Base-by-base conservation (phyloP, 2,888 invertebrate species). In the Phyllotreta striolata region DNA sequence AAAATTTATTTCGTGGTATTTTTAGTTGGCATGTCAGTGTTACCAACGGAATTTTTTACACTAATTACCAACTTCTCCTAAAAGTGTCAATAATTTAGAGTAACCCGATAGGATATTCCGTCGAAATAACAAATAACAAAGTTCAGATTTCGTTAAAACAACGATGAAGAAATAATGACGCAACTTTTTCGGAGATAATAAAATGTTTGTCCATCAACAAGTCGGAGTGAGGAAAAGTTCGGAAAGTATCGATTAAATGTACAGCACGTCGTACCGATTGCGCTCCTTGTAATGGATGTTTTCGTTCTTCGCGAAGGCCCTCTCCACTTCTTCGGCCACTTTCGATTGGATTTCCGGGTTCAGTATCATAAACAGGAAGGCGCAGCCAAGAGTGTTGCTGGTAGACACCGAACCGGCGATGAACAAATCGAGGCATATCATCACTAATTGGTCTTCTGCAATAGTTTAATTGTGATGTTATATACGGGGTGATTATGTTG, bases 351-450 rank as follows among this genome's bases (percentile, higher is more conserved):
- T 77, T 7, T 88, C 85, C 47, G 85, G 85, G 64, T 86, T 81
- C 34, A 85, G 73, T 10, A 86, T 80, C 83, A 89, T 85, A 69
- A 85, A 83, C 72, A 89, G 80, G 55, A 90, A 80, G 0, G 85
- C 83, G 73, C 89, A 85, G 70, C 88, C 87, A 12, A 90, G 77
- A 0, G 88, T 87, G 40, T 82, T 84, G 63, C 87, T 85, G 0
- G 89, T 89, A 0, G 89, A 89, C 69, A 85, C 84, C 0, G 86
- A 84, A 2, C 90, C 90, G 6, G 88, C 90, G 71, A 90, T 85
- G 70, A 90, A 88, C 51, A 90, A 82, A 76, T 91, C 91, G 62
- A 89, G 74, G 70, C 89, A 85, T 3, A 88, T 83, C 84, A 89
- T 85, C 3, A 87, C 79, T 55, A 90, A 76, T 73, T 90, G 89